Base-by-base conservation (phyloP, 2,888 invertebrate genomes). In the Sipha maydis region DNA sequence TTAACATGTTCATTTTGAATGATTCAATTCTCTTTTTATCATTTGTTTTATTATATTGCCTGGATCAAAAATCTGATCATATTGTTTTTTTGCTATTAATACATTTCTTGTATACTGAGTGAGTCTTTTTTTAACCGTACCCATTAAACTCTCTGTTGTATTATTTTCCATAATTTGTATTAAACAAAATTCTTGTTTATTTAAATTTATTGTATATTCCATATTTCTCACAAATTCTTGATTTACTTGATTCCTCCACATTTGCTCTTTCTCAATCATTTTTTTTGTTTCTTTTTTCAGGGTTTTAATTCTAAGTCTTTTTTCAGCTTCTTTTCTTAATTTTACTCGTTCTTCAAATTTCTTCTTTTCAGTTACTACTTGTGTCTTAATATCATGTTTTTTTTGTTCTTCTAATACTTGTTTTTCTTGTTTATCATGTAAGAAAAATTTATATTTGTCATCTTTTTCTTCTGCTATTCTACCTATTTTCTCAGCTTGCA, bases 11-110 rank as follows among this genome's bases (percentile, higher is more conserved):
- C n/a, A n/a, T n/a, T n/a, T n/a, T n/a, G n/a, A n/a, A n/a, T n/a
- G n/a, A n/a, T n/a, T n/a, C n/a, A n/a, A n/a, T n/a, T 85, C 34
- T 85, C 31, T 61, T 34, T 78, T 67, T 8, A 85, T 77, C 0
- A 85, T 67, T 77, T 85, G 67, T 67, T 85, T 67, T 41, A 77
- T 77, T 77, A 85, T 21, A 85, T 77, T 77, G 17, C 85, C 85
- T 61, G 56, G 41, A 41, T 76, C 85, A 67, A 85, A 85, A 67
- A 85, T 41, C 69, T 78, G 41, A 67, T 54, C 25, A 25, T 69
- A 48, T 78, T 54, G 25, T 85, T 69, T 77, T 48, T 54, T 69
- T 78, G 38, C n/a, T 38, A 67, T 67, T 5, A 85, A n/a, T 31
- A 54, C 67, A 11, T 21, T 69, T 77, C 2, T 78, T 41, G 25